Evolutionary conservation across 1,140 invertebrate genomes (phyloP), one percentile per base, ranked within the genome.

Genomic region (Hermatobates lingyangjiaoensis): DNA sequence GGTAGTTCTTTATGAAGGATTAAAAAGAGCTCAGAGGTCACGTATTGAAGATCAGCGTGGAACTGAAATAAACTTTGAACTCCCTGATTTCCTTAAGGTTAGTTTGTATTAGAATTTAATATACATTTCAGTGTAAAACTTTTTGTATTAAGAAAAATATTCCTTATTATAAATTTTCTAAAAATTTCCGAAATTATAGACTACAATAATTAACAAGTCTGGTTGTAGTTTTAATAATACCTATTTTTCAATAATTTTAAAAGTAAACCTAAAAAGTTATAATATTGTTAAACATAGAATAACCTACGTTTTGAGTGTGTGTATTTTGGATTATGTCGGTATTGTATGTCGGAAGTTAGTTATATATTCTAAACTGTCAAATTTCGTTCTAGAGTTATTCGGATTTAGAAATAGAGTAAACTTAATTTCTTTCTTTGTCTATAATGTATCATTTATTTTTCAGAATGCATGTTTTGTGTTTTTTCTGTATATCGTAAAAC

Each of bases 21-120:
- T 87, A 53, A 83, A 83, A 63, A 69, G 80, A 54, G 81, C 80
- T 2, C 83, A 87, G 63, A 64, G 78, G 56, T 74, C 74, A 45
- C 69, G 83, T 23, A 63, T 87, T 40, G 83, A 87, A 63, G 84
- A 87, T 63, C 83, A 88, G 65, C 69, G 84, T 56, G 83, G 83
- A 39, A 84, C 80, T 0, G 79, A 83, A 67, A 83, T 84, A 1
- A 84, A 84, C 62, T 82, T 80, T 58, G 80, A 85, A 66, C 64
- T 85, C 45, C 81, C 83, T 2, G 83, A 86, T 57, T 85, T 87
- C 64, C 65, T 86, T 18, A 81, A 82, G 66, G 76, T 74, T 63
- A 28, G 51, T 34, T 44, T 34, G 23, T 28, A 53, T 49, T 34
- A 48, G 15, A 25, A 40, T 45, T 1, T 42, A 20, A 20, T 49